Conservation (phyloP, 2,113 vertebrate genomes). For the Rhinolophus sinicus region DNA sequence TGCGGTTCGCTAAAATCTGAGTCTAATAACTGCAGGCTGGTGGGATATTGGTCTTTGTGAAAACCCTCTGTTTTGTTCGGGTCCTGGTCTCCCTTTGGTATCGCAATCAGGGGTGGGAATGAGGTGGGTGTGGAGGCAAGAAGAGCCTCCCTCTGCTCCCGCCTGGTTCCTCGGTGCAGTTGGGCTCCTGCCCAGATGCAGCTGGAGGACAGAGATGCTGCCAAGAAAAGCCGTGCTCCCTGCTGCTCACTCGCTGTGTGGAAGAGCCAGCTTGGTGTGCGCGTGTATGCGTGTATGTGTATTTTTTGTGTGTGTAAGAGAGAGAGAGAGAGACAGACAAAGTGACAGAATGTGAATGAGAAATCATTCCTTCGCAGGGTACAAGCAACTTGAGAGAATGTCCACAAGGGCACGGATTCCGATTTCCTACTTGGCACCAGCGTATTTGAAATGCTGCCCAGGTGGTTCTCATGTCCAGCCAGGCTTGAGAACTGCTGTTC, state of each 20-base stretch:
- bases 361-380: neutral
- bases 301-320: neutral
- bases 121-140: neutral
- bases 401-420: neutral
- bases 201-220: constrained; percentile 40
- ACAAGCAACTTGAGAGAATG: neutral
- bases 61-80: neutral
- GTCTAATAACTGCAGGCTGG: neutral
- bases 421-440: neutral
- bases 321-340: neutral
- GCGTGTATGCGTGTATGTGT: neutral
- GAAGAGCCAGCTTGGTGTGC: neutral
- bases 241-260: neutral
- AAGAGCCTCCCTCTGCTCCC: neutral
- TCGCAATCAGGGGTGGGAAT: neutral
- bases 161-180: neutral
- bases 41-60: neutral
- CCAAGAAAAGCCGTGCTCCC: constrained; percentile 42
- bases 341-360: neutral
- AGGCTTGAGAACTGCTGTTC: neutral
- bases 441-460: neutral
- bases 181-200: constrained; percentile 55
- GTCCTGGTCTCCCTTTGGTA: neutral
- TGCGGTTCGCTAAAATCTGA: neutral
- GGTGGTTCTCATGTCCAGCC: neutral